These are phyloP conservation scores for Caiman crocodilus DNA, from an alignment of 2,797 vertebrate species.

Conservation along the genomic window DNA sequence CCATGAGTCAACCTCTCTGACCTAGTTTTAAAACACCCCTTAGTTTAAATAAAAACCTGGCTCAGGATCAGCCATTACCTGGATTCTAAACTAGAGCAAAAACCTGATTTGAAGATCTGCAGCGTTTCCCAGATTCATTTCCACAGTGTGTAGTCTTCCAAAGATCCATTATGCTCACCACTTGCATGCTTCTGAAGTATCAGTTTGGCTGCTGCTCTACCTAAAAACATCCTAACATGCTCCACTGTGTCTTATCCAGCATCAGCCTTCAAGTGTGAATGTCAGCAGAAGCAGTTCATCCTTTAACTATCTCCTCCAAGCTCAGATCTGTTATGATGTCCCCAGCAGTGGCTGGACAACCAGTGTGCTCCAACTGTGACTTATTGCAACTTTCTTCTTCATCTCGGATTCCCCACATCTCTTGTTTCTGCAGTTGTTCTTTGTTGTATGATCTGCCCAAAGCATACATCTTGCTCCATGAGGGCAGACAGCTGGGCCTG, in stretches of 20 bases:
- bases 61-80: not conserved
- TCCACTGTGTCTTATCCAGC: not conserved
- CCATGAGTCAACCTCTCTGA: not conserved
- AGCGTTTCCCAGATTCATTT: no score
- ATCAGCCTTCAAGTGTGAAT: not conserved
- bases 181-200: not conserved
- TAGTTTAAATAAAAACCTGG: not conserved
- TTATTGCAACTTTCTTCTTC: no score
- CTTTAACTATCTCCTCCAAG: not conserved
- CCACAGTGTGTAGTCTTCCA: rapidly evolving
- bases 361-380: not conserved
- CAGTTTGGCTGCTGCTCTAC: not conserved
- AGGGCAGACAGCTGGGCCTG: no score
- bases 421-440: no score
- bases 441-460: no score
- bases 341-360: conserved; percentile 30
- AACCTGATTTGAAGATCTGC: no score
- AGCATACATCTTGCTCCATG: no score
- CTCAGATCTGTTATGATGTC: not conserved
- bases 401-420: no score
- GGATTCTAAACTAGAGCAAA: not conserved
- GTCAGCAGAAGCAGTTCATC: not conserved
- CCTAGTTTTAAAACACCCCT: not conserved
- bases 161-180: not conserved
- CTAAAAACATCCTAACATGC: not conserved